These are phyloP conservation scores for Amblyteles armatorius DNA, from an alignment of 2,888 invertebrate genomes.

Conservation along the genomic window DNA sequence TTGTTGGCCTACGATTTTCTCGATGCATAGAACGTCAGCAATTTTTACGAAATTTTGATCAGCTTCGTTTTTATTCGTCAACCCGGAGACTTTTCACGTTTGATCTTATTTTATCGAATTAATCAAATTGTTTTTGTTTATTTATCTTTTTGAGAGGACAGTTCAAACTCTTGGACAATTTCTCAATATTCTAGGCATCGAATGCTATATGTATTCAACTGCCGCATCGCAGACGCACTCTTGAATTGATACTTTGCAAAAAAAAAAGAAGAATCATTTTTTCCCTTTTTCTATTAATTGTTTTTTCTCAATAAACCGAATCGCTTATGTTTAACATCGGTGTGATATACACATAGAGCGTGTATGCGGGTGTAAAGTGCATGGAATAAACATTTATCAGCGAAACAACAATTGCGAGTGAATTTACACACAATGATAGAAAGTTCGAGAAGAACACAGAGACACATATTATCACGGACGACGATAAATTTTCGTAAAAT, in stretches of 20 bases:
- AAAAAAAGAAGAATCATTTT: background rate
- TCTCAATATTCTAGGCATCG: constrained; percentile 72
- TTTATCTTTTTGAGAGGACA: background rate
- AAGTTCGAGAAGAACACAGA: constrained; percentile 37
- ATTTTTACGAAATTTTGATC: constrained; percentile 56
- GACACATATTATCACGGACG: constrained; percentile 43
- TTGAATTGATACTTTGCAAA: constrained; percentile 52
- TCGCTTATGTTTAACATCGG: constrained; percentile 34
- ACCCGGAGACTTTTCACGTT: constrained; percentile 30
- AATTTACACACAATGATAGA: constrained; percentile 49
- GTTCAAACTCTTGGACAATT: background rate
- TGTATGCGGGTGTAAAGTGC: constrained; percentile 64
- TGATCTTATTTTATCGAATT: constrained; percentile 3
- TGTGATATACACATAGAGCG: constrained; percentile 58
- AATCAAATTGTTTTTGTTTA: background rate
- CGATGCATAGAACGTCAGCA: constrained; percentile 72
- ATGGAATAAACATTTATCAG: constrained; percentile 46
- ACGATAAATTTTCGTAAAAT: constrained; percentile 33
- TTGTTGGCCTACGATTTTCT: constrained; percentile 61
- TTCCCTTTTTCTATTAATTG: constrained; percentile 13
- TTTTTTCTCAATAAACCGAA: constrained; percentile 2
- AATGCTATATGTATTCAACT: constrained; percentile 66
- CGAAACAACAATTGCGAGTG: constrained; percentile 28
- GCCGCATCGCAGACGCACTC: constrained; percentile 78
- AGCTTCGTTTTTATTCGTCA: background rate